Evolutionary conservation across 2,113 vertebrate species (phyloP), one percentile per base, ranked within the genome.

Genomic region (Cebidichthys violaceus): DNA sequence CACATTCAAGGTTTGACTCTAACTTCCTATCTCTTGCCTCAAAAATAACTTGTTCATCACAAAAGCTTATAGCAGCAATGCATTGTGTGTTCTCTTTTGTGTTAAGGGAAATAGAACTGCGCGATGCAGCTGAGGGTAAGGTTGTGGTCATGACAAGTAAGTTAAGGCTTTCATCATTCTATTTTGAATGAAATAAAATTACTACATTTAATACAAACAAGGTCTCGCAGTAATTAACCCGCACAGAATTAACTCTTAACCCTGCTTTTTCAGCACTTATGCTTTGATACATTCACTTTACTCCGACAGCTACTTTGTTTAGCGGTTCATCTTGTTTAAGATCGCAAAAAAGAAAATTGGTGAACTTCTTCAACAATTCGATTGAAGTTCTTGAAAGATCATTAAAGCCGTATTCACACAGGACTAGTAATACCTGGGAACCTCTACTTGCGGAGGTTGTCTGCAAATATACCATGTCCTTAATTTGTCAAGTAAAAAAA

Each of bases 21-120:
- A 31, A 60, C 39, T 82, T 84, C 70, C 77, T 78, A 79, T 84
- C 33, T 61, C 52, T 50, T 29, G 22, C 61, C 37, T 39, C 31
- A 29, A 67, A 77, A 47, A 75, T 15, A 84, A 50, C 39, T 70
- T 79, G 69, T 88, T 83, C 59, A 41, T 82, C 31, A 77, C 31
- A 67, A 64, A 78, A 33, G 37, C 29, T 24, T 57, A 39, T 68
- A 41, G 29, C 65, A 20, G 39, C 41, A 37, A 37, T 2, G 22
- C 2, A 14, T 45, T 74, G 62, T 37, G 18, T 9, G 9, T 61
- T 59, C 3, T 45, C 3, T 37, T 13, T 62, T 3, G 66, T 31
- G 37, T 66, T 52, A 33, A 47, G 4, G 13, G 2, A 37, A 60
- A 22, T 55, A 60, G 62, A 77, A 31, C 14, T 9, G 8, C 22